Base-by-base conservation (phyloP, 1,140 invertebrate genomes). In the Idris sp. region DNA sequence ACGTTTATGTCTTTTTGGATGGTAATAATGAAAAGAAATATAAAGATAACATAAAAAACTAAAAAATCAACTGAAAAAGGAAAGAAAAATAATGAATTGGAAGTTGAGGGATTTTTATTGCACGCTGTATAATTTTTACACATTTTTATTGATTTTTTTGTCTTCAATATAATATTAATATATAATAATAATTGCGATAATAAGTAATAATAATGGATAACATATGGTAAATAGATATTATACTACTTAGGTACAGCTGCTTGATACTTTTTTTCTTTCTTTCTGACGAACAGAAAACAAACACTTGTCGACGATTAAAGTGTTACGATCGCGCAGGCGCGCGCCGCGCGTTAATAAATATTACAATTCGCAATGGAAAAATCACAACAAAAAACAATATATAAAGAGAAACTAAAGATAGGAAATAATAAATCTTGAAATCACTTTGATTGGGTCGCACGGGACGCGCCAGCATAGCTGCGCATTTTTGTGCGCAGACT, bases 231-330 rank as follows among this genome's bases (percentile, higher is more conserved):
- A 77, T 79, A 79, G 67, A 68, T 80, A 81, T 79, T 83, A 84
- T 72, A 72, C 84, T 85, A 84, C 79, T 84, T 84, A 85, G 84
- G 84, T 85, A 85, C 84, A 82, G 80, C 79, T 84, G 82, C 83
- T 81, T 83, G 81, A 82, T 84, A 81, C 79, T 82, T 58, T 83
- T 77, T 73, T 59, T 46, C 19, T 53, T 43, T 41, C 18, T 26
- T 43, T 64, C 49, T 33, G 61, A 65, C 56, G 46, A 75, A 65
- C 74, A 74, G 43, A 78, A 74, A 76, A n/a, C n/a, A 77, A 77
- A 77, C 71, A 79, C 38, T 74, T 30, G 31, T 36, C 19, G 54
- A 49, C 74, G 74, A 72, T 36, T 53, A 65, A 78, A 75, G 51
- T 65, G 49, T 40, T 51, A 31, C 44, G 44, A 44, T 54, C 62